Conservation (phyloP, 1,140 invertebrate genomes). For the Drosophila varians region DNA sequence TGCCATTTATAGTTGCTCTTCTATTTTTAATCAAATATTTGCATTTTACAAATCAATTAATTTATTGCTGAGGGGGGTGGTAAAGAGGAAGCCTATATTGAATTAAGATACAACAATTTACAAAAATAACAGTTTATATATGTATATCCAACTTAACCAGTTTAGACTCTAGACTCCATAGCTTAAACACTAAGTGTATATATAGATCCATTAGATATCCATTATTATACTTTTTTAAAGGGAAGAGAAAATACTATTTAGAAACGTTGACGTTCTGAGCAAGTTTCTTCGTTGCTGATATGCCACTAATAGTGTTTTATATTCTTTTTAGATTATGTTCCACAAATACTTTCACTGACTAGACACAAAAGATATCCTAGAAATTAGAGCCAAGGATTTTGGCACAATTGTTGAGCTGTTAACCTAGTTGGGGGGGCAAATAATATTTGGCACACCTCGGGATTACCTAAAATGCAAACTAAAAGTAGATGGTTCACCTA, state of each 20-base stretch:
- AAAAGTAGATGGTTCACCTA: slow-evolving; percentile 31
- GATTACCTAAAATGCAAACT: slow-evolving; percentile 47
- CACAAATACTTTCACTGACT: slow-evolving; percentile 51
- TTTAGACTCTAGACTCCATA: slow-evolving; percentile 36
- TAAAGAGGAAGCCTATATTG: slow-evolving; percentile 2
- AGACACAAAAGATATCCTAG: slow-evolving; percentile 7
- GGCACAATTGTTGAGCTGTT: slow-evolving; percentile 30
- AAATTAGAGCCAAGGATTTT: slow-evolving; percentile 8
- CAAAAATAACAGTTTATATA: slow-evolving; percentile 45
- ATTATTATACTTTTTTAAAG: slow-evolving; percentile 12
- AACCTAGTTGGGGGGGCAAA: slow-evolving; percentile 34
- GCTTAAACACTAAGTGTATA: slow-evolving; percentile 34
- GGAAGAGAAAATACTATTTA: slow-evolving; percentile 47
- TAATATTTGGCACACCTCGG: slow-evolving; percentile 36
- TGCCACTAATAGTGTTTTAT: slow-evolving; percentile 18
- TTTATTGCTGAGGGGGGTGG: neutral
- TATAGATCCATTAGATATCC: neutral
- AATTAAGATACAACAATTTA: slow-evolving; percentile 51
- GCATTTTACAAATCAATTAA: slow-evolving; percentile 4
- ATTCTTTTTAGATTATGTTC: slow-evolving; percentile 37
- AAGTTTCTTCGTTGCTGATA: slow-evolving; percentile 48
- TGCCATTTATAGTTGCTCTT: slow-evolving; percentile 21
- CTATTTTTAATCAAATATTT: slow-evolving; percentile 16
- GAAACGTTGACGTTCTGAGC: slow-evolving; percentile 11
- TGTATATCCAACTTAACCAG: slow-evolving; percentile 36